phyloP scores from a whole-genome alignment of 2,113 vertebrate species.

The Gadus chalcogrammus region DNA sequence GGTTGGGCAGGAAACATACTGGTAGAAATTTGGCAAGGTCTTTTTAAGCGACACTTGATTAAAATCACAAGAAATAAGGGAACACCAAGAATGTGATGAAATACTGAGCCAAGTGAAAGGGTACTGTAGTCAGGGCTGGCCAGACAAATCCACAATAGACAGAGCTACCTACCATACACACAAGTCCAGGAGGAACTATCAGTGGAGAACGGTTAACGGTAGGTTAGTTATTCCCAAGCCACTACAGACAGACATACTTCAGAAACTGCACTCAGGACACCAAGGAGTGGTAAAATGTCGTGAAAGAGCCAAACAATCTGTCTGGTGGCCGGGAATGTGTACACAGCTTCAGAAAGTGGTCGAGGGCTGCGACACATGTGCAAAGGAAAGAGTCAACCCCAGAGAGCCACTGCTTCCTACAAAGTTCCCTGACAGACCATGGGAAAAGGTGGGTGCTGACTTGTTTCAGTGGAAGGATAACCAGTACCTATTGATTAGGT shows the following conservation, averaged over 20 bases:
- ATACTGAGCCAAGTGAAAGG: conserved; percentile 7
- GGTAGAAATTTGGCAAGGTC: too few species aligned
- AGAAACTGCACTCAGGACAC: conserved; percentile 11
- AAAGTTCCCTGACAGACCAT: conserved; percentile 19
- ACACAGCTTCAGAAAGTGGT: conserved; percentile 2
- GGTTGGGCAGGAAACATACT: too few species aligned
- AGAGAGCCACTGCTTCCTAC: conserved; percentile 12
- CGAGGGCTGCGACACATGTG: conserved; percentile 5
- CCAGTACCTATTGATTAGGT: conserved; percentile 6
- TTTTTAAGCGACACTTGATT: too few species aligned
- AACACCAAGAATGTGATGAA: not conserved
- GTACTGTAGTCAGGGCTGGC: conserved; percentile 17
- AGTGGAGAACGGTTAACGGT: not conserved
- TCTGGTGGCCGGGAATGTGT: conserved; percentile 18
- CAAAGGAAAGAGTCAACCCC: not conserved
- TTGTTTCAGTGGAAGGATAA: not conserved
- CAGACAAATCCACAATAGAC: conserved; percentile 8
- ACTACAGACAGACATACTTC: not conserved
- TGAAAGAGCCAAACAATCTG: conserved; percentile 12
- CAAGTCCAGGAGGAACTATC: not conserved
- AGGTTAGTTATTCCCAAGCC: not conserved
- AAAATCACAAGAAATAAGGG: not conserved
- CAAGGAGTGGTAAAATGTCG: conserved; percentile 16
- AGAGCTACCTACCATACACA: not conserved
- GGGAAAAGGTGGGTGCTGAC: conserved; percentile 20